Evolutionary conservation across 2,113 vertebrate species (phyloP).

Genomic region (Burhinus bistriatus): DNA sequence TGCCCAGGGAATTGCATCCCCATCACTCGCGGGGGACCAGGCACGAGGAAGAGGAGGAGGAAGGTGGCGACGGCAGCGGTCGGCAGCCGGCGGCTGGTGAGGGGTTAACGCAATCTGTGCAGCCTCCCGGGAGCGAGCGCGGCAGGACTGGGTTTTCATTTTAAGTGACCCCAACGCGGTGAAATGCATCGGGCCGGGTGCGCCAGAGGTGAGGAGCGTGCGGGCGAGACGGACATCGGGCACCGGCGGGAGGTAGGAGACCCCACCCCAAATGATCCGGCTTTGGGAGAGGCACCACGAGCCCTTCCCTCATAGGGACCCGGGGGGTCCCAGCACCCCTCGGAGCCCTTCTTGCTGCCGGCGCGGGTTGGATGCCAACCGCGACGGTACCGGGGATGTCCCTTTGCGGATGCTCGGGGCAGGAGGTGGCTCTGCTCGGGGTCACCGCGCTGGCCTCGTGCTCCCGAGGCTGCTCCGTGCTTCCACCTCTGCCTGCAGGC

Average conservation of each 20-base stretch:
- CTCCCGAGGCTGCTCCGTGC: not conserved
- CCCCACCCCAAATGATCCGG: not conserved
- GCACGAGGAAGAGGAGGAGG: not conserved
- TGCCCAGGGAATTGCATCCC: not conserved
- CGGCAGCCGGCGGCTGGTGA: not conserved
- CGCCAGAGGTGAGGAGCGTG: not conserved
- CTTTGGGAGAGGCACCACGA: not conserved
- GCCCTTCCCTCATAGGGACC: no score
- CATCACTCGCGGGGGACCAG: fast-evolving
- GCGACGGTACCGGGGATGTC: not conserved
- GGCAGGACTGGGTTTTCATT: constrained; percentile 61
- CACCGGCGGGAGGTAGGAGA: not conserved
- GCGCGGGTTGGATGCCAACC: not conserved
- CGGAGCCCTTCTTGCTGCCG: not conserved
- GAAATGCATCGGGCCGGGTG: not conserved
- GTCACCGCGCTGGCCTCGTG: not conserved
- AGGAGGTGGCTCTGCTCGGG: not conserved
- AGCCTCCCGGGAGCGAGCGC: constrained; percentile 43
- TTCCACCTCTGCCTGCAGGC: not conserved
- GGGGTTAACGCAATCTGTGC: constrained; percentile 63
- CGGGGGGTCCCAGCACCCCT: not conserved
- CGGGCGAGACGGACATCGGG: not conserved
- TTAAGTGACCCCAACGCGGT: constrained; percentile 65
- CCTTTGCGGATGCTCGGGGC: not conserved
- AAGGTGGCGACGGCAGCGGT: not conserved